Conservation (phyloP, 2,888 invertebrate genomes). For the Amiota communis region DNA sequence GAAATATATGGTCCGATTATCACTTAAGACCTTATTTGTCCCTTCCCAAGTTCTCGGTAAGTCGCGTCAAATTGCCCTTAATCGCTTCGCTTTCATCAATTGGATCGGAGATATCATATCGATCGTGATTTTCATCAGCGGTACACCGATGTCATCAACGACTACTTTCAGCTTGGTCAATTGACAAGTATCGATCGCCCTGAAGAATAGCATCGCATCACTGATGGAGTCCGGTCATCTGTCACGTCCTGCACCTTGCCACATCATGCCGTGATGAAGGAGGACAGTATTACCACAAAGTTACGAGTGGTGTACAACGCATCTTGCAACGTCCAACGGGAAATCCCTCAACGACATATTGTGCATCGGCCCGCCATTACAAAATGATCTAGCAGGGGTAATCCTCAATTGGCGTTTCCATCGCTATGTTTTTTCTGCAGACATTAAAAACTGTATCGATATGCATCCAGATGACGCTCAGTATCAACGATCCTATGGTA, state of each 20-base stretch:
- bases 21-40: no score
- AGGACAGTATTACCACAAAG: background rate
- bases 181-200: no score
- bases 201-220: no score
- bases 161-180: no score
- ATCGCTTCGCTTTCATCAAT: background rate
- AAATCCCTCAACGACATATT: background rate
- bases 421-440: conserved; percentile 4
- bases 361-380: background rate
- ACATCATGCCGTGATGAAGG: background rate
- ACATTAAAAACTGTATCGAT: conserved; percentile 4
- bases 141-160: no score
- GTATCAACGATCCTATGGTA: background rate
- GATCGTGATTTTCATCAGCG: background rate
- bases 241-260: background rate
- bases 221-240: background rate
- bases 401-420: background rate
- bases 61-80: background rate
- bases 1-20: no score
- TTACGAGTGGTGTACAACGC: background rate
- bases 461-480: background rate
- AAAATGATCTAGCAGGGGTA: conserved; percentile 6
- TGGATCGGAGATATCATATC: background rate
- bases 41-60: background rate
- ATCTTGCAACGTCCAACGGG: background rate